These are phyloP conservation scores for Siphamia tubifer DNA, from an alignment of 2,113 vertebrate genomes.

Conservation along the genomic window DNA sequence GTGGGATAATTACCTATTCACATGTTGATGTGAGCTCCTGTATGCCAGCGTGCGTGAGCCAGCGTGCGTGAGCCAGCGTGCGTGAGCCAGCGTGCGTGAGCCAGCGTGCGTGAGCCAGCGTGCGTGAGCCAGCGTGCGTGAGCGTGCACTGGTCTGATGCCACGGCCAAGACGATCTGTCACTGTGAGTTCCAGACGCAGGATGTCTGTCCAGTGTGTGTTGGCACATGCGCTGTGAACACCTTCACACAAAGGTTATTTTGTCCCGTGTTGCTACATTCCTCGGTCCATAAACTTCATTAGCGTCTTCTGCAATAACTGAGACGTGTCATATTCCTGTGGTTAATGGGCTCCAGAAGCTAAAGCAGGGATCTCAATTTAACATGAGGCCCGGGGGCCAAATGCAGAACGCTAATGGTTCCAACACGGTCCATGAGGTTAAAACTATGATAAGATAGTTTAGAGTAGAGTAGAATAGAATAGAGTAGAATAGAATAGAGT, in stretches of 20 bases:
- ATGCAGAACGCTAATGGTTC: too few relatives aligned
- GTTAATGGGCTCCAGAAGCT: slow-evolving; percentile 59
- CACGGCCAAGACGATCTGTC: slow-evolving; percentile 70
- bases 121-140: too few relatives aligned
- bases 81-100: slow-evolving; percentile 15
- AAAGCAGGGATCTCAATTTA: too few relatives aligned
- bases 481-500: too few relatives aligned
- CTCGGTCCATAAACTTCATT: slow-evolving; percentile 41
- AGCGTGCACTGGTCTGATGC: slow-evolving; percentile 41
- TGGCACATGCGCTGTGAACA: neutral
- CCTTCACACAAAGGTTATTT: too few relatives aligned
- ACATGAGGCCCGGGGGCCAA: too few relatives aligned
- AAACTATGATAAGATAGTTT: too few relatives aligned
- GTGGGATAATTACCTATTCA: slow-evolving; percentile 72
- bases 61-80: slow-evolving; percentile 6
- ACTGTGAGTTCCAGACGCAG: slow-evolving; percentile 57
- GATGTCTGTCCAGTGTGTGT: slow-evolving; percentile 26
- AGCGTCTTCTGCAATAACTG: slow-evolving; percentile 46
- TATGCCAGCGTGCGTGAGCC: slow-evolving; percentile 44
- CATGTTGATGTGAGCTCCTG: slow-evolving; percentile 32
- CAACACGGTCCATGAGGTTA: too few relatives aligned
- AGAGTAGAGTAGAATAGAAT: too few relatives aligned
- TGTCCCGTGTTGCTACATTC: neutral
- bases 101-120: neutral
- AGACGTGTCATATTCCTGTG: slow-evolving; percentile 45